Evolutionary conservation across 2,113 vertebrate genomes (phyloP).

Genomic region (Cheilinus undulatus): DNA sequence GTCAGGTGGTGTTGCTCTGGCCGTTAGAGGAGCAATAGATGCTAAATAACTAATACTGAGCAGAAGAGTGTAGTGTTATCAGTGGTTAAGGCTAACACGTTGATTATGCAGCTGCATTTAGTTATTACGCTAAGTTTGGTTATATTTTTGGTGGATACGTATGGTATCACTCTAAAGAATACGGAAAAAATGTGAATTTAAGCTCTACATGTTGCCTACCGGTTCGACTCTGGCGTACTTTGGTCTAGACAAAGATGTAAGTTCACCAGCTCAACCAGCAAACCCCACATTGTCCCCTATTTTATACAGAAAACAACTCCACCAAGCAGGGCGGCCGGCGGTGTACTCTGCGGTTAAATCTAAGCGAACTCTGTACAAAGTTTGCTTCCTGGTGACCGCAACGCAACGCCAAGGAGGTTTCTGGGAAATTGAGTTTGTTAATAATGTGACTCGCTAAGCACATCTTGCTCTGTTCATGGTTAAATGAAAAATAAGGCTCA

Average conservation of each 20-base stretch:
- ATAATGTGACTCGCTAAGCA: no score
- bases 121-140: no score
- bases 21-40: no score
- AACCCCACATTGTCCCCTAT: not conserved
- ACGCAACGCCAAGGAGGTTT: not conserved
- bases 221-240: not conserved
- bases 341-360: rapidly evolving
- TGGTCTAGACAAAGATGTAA: rapidly evolving
- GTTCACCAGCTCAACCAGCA: rapidly evolving
- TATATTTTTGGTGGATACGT: not conserved
- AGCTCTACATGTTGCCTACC: not conserved
- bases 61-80: no score
- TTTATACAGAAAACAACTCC: not conserved
- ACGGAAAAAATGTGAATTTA: no score
- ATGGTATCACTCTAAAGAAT: not conserved
- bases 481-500: no score
- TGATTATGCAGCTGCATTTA: no score
- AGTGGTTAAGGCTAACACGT: no score
- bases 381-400: conserved; percentile 33
- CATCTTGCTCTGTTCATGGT: no score
- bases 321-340: not conserved
- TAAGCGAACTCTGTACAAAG: not conserved
- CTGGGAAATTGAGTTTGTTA: conserved; percentile 53
- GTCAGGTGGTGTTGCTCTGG: no score
- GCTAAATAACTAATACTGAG: no score